A percentile compares a stretch with the other conserved stretches of the same genome.
phyloP scores from a whole-genome alignment of 1,140 invertebrate genomes.

The Dreissena rostriformis region DNA sequence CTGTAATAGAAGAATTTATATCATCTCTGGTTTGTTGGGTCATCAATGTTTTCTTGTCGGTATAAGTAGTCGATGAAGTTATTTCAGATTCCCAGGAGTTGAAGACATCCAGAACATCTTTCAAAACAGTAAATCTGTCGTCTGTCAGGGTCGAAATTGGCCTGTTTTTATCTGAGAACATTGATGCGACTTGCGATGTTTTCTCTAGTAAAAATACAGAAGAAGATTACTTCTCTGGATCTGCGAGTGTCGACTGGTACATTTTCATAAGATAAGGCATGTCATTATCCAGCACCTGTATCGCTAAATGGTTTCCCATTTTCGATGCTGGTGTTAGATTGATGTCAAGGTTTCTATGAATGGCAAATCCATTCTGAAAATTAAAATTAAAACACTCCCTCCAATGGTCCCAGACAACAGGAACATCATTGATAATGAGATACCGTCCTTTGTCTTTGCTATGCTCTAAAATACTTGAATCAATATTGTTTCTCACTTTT shows the following conservation, averaged over 20 bases:
- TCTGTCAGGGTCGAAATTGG: slow-evolving; percentile 9
- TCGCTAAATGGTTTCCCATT: slow-evolving; percentile 55
- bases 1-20: slow-evolving; percentile 26
- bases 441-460: slow-evolving; percentile 32
- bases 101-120: slow-evolving; percentile 11
- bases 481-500: slow-evolving; percentile 46
- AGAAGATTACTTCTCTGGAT: slow-evolving; percentile 29
- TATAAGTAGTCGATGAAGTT: neutral
- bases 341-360: slow-evolving; percentile 52
- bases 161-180: too few relatives aligned
- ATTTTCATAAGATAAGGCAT: slow-evolving; percentile 58
- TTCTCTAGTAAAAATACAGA: neutral
- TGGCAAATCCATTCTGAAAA: slow-evolving; percentile 24
- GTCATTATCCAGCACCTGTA: slow-evolving; percentile 49
- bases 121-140: neutral
- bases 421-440: slow-evolving; percentile 30
- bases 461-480: slow-evolving; percentile 15
- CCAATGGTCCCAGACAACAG: slow-evolving; percentile 53
- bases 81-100: slow-evolving; percentile 27
- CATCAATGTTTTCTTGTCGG: slow-evolving; percentile 23
- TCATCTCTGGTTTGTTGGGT: slow-evolving; percentile 27
- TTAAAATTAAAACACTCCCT: slow-evolving; percentile 31
- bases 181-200: too few relatives aligned
- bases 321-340: slow-evolving; percentile 47
- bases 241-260: slow-evolving; percentile 40